These are phyloP conservation scores for Pyrocoelia pectoralis DNA, from an alignment of 2,888 invertebrate species.

Conservation along the genomic window DNA sequence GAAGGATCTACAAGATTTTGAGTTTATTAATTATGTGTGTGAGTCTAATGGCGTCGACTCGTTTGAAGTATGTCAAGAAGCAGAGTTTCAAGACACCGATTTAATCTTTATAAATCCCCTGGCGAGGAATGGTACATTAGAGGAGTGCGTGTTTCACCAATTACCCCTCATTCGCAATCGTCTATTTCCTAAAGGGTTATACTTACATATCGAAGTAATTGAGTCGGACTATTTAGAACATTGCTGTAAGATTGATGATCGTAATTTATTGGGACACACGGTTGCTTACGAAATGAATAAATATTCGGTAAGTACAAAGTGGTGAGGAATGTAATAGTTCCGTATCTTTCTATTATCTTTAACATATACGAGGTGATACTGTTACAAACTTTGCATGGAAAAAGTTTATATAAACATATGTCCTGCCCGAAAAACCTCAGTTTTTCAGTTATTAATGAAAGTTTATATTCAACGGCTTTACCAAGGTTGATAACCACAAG, in stretches of 20 bases:
- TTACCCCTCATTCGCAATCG: slow-evolving; percentile 48
- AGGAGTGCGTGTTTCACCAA: slow-evolving; percentile 55
- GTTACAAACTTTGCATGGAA: no score
- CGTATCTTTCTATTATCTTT: background rate
- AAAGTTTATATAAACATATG: no score
- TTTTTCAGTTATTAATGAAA: no score
- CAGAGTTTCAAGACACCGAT: slow-evolving; percentile 55
- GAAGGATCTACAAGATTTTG: slow-evolving; percentile 55
- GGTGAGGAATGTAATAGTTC: background rate
- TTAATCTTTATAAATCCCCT: slow-evolving; percentile 65
- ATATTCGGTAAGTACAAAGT: slow-evolving; percentile 63
- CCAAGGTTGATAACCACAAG: no score
- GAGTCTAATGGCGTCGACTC: background rate
- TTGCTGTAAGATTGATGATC: slow-evolving; percentile 66
- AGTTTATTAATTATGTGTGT: slow-evolving; percentile 53
- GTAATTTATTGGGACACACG: slow-evolving; percentile 64
- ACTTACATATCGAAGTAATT: slow-evolving; percentile 66
- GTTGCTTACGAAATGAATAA: slow-evolving; percentile 67
- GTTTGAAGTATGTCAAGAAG: slow-evolving; percentile 40
- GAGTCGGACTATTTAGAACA: slow-evolving; percentile 67
- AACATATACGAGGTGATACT: no score
- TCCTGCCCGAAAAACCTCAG: no score
- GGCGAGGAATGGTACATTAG: slow-evolving; percentile 66
- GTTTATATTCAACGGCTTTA: no score
- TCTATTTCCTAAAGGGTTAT: slow-evolving; percentile 61